Base-by-base conservation (phyloP, 1,140 invertebrate genomes). In the Drosophila murphyi region DNA sequence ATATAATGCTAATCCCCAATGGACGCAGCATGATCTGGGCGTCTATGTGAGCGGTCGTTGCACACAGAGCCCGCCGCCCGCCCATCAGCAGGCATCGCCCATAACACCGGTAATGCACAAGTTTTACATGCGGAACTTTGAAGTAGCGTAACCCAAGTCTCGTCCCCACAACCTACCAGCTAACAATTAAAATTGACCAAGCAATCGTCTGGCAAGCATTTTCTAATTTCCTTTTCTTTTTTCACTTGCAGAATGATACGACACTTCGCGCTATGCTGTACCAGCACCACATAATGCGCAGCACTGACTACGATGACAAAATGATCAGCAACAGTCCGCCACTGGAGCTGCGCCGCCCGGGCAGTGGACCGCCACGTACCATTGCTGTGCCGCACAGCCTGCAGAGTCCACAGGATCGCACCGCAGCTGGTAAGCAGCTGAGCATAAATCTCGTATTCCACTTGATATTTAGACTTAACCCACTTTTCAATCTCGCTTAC, bases 1-100 rank as follows among this genome's bases (percentile, higher is more conserved):
- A 52, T 37, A 45, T 63, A 79, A 70, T 50, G 35, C 43, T 34
- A 73, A 73, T 45, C 34, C 52, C 35, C 28, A 47, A 56, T 76
- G 91, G 88, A 92, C 78, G 92, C 93, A 94, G 93, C 93, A 94
- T 92, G 93, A 94, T 57, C 80, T 93, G 79, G 91, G 91, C 80
- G 85, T 89, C 37, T 93, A 92, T 92, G 78, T 83, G 35, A 93
- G 92, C 87, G 80, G 82, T 39, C 64, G 82, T 61, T 70, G 79
- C 37, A 92, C 94, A 62, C 95, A 95, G 93, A 96, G 95, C 93
- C 96, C 96, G 79, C 96, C 96, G 87, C 96, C 96, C 80, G 96
- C 96, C 76, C 96, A 97, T 93, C 83, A 87, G 94, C 96, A 96
- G 92, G 95, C 94, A 93, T 96, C 96, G 92, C 95, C 95, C 78